Evolutionary conservation across 2,888 invertebrate genomes (phyloP), one percentile per base, ranked within the genome.

Genomic region (Pyrochroa serraticornis): DNA sequence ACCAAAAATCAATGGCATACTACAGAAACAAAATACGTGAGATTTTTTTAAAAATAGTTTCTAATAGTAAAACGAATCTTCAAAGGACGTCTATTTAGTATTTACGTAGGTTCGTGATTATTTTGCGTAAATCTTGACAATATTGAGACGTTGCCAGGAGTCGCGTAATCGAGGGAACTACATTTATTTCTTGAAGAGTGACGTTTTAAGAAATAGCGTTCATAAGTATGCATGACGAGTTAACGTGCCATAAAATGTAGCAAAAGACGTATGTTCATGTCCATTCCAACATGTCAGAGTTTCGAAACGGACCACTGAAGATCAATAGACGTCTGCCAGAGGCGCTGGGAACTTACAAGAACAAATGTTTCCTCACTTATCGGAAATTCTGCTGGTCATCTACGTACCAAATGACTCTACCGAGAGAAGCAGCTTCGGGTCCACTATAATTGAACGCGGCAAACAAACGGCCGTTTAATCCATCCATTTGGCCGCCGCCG

Each of bases 141-240:
- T 22, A 42, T 42, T 6, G 13, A 43, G 12, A 10, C 33, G 31
- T 43, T 31, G 42, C 31, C 42, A 42, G 32, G 22, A 42, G 44
- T 52, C 48, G 14, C n/a, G 49, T 54, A 49, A 58, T 58, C 46
- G 49, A 6, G 3, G 22, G 54, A 53, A 61, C 41, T 44, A 57
- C 57, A 64, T 64, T 62, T 59, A 66, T 66, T 61, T 58, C 48
- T 48, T 46, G 55, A 22, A 22, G 42, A 60, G 57, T 54, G 63
- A 60, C 63, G 48, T 60, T 60, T 57, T 60, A 57, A 62, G 58
- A 54, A 64, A 64, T 66, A 37, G 56, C 50, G 36, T 60, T 61
- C 58, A 65, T 67, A 64, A 65, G 67, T 65, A 65, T 67, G 67
- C 67, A 65, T 64, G 65, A 67, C 62, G 65, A 63, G 67, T 62